A percentile compares a stretch with the other conserved stretches of the same genome.
These are phyloP conservation scores for Notothenia rossii DNA, from an alignment of 2,113 vertebrate genomes.

Conservation along the genomic window DNA sequence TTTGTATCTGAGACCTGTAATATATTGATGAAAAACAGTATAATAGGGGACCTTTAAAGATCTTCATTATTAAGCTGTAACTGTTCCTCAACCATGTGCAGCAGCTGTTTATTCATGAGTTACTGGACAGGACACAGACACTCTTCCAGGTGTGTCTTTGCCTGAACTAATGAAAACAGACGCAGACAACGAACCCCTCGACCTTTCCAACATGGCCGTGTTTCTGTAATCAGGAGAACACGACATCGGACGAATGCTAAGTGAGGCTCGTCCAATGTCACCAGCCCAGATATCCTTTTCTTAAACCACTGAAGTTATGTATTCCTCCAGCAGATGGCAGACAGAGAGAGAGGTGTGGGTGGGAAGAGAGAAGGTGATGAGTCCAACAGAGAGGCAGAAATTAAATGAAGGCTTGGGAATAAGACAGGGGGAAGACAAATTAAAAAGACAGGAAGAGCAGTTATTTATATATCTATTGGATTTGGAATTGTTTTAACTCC, in stretches of 20 bases:
- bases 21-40: no score
- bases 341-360: constrained; percentile 35
- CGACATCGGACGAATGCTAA: constrained; percentile 39
- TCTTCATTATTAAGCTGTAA: no score
- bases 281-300: background rate
- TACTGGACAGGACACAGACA: constrained; percentile 4
- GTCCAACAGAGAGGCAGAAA: background rate
- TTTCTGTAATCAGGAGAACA: constrained; percentile 48
- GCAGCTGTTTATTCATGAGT: constrained; percentile 54
- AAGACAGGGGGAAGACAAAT: background rate
- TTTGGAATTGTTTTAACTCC: constrained; percentile 12
- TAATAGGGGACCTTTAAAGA: no score
- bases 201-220: constrained; percentile 38
- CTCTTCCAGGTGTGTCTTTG: constrained; percentile 29
- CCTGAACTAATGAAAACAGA: constrained; percentile 47
- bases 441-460: constrained; percentile 4
- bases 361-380: background rate
- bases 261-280: constrained; percentile 10
- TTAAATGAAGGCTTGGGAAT: background rate
- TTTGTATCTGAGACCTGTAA: no score
- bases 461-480: constrained; percentile 1
- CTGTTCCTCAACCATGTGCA: background rate
- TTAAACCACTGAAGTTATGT: background rate
- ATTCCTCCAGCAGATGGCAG: constrained; percentile 65
- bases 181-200: constrained; percentile 5